Conservation (phyloP, 1,140 invertebrate genomes). For the Muscidifurax raptorellus region DNA sequence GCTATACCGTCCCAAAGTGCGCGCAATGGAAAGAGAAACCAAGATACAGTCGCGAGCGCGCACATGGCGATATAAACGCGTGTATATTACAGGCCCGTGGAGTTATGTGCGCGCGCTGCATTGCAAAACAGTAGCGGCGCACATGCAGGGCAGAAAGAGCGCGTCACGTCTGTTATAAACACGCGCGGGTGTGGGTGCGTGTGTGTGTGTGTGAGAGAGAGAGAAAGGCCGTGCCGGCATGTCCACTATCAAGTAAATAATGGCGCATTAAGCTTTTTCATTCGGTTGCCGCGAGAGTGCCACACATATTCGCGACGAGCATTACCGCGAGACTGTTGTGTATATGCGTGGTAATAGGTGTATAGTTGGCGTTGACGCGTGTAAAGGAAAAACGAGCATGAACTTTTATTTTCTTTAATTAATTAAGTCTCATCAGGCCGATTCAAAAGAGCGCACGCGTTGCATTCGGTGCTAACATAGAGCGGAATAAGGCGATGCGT, state of each 20-base stretch:
- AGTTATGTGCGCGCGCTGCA: slow-evolving; percentile 69
- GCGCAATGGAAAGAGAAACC: neutral
- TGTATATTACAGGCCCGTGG: slow-evolving; percentile 17
- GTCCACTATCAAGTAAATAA: slow-evolving; percentile 75
- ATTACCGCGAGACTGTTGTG: slow-evolving; percentile 55
- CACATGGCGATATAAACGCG: neutral
- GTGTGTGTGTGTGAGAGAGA: neutral
- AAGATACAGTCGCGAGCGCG: neutral
- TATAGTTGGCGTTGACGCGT: slow-evolving; percentile 23
- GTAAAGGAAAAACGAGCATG: too few relatives aligned
- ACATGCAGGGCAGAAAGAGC: neutral
- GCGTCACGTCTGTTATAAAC: slow-evolving; percentile 74
- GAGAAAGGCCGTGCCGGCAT: slow-evolving; percentile 63
- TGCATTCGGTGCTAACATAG: too few relatives aligned
- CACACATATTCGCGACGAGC: slow-evolving; percentile 56
- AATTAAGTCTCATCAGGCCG: too few relatives aligned
- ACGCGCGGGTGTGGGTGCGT: slow-evolving; percentile 72
- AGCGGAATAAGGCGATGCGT: too few relatives aligned
- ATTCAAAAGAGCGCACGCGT: too few relatives aligned
- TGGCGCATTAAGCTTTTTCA: slow-evolving; percentile 75
- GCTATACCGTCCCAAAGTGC: neutral
- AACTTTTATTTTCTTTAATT: neutral
- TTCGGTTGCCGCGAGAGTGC: slow-evolving; percentile 58
- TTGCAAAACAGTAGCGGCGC: slow-evolving; percentile 66
- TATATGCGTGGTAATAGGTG: neutral